Conservation (phyloP, 2,888 invertebrate species). For the Melanostoma scalare region DNA sequence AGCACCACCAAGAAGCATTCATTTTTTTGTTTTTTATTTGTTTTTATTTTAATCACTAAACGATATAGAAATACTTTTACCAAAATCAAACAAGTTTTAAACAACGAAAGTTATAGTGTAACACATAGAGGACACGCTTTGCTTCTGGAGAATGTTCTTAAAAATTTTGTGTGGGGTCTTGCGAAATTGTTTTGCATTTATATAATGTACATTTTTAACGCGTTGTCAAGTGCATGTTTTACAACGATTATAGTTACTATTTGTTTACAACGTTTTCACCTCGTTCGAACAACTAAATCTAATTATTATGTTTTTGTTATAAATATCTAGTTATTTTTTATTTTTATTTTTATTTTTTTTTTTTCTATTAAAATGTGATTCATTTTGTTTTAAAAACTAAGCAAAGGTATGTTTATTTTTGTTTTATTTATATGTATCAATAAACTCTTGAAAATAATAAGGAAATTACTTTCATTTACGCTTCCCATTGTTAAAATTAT, state of each 20-base stretch:
- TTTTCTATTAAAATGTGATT: slow-evolving; percentile 66
- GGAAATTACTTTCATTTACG: slow-evolving; percentile 36
- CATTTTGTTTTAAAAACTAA: slow-evolving; percentile 50
- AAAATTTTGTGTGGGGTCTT: background rate
- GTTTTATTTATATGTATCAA: slow-evolving; percentile 46
- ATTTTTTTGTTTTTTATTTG: background rate
- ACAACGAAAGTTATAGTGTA: background rate
- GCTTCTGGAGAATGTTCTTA: background rate
- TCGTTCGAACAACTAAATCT: slow-evolving; percentile 54
- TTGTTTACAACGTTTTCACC: slow-evolving; percentile 47
- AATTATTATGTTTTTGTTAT: slow-evolving; percentile 43
- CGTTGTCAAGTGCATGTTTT: slow-evolving; percentile 5
- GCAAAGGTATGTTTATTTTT: slow-evolving; percentile 25
- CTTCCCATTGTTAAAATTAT: background rate
- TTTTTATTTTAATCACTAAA: background rate
- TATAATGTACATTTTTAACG: slow-evolving; percentile 1
- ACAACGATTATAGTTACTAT: slow-evolving; percentile 6
- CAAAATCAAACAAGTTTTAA: slow-evolving; percentile 21
- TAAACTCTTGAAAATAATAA: slow-evolving; percentile 55
- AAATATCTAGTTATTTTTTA: slow-evolving; percentile 57
- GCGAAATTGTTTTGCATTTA: background rate
- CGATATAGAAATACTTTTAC: slow-evolving; percentile 21
- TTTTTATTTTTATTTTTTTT: slow-evolving; percentile 39
- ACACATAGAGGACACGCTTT: slow-evolving; percentile 6
- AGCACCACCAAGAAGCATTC: slow-evolving; percentile 56